A percentile compares a stretch with the other conserved stretches of the same genome.
Conservation (phyloP, 2,888 invertebrate genomes). For the Drosophila vallismaia region DNA sequence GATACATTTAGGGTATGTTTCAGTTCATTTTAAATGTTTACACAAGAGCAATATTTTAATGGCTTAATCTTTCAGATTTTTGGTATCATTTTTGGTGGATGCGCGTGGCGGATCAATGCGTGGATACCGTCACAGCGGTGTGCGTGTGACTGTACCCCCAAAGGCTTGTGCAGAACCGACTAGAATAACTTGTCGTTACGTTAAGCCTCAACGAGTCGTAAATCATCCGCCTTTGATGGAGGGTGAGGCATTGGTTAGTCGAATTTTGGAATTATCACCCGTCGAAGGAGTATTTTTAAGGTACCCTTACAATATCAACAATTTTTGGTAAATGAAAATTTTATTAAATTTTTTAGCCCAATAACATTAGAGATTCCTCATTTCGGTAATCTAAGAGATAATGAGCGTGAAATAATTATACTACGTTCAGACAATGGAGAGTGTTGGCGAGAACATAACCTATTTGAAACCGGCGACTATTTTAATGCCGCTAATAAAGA, state of each 20-base stretch:
- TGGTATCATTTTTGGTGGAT: constrained; percentile 99
- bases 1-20: constrained; percentile 87
- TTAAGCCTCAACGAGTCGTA: constrained; percentile 87
- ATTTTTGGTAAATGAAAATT: not conserved
- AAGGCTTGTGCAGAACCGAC: constrained; percentile 97
- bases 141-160: constrained; percentile 98
- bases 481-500: constrained; percentile 96
- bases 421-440: constrained; percentile 98
- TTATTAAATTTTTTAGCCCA: constrained; percentile 86
- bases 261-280: constrained; percentile 97
- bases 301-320: constrained; percentile 84
- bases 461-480: constrained; percentile 93
- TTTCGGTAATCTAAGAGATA: constrained; percentile 96
- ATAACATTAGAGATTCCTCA: constrained; percentile 98
- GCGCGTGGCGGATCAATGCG: constrained; percentile 99
- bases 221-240: constrained; percentile 99
- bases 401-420: constrained; percentile 98
- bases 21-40: not conserved
- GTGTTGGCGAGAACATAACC: constrained; percentile 98
- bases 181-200: constrained; percentile 96
- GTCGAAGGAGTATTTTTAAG: constrained; percentile 98
- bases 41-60: no score
- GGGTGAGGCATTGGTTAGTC: constrained; percentile 97
- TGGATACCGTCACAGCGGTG: constrained; percentile 98
- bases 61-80: constrained; percentile 88